These are phyloP conservation scores for Rhagoletis pomonella DNA, from an alignment of 1,140 invertebrate species.

Conservation along the genomic window DNA sequence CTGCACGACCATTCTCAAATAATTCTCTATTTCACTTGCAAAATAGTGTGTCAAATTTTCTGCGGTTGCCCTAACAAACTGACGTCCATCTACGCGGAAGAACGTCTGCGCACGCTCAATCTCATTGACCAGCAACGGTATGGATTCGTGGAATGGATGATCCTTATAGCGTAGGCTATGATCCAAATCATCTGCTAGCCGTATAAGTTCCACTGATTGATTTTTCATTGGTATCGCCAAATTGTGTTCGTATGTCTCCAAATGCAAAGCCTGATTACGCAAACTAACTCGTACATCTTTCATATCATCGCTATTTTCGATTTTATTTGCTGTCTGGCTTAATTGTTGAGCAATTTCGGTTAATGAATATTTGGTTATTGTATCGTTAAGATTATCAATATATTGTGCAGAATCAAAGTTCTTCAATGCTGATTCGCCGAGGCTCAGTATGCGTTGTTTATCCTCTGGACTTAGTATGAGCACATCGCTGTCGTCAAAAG, in stretches of 20 bases:
- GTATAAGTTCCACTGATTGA: conserved; percentile 76
- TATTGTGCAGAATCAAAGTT: conserved; percentile 79
- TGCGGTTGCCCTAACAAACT: conserved; percentile 79
- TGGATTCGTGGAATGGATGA: conserved; percentile 82
- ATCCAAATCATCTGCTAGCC: conserved; percentile 77
- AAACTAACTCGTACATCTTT: conserved; percentile 72
- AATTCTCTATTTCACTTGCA: conserved; percentile 78
- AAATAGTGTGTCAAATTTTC: conserved; percentile 65
- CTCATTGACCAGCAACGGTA: conserved; percentile 80
- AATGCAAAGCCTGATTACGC: conserved; percentile 76
- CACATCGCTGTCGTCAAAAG: conserved; percentile 75
- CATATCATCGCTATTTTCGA: conserved; percentile 73
- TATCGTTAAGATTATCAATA: conserved; percentile 75
- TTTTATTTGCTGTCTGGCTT: conserved; percentile 77
- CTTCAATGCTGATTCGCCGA: conserved; percentile 79
- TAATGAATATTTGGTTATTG: conserved; percentile 59
- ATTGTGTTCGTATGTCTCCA: conserved; percentile 78
- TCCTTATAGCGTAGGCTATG: conserved; percentile 80
- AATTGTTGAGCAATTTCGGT: conserved; percentile 77
- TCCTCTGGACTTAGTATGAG: conserved; percentile 78
- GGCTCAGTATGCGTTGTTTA: conserved; percentile 75
- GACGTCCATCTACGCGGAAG: conserved; percentile 80
- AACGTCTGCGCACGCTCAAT: conserved; percentile 81
- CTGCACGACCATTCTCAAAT: conserved; percentile 78
- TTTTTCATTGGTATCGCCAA: conserved; percentile 79